A percentile compares a stretch with the other conserved stretches of the same genome.
Evolutionary conservation across 2,113 vertebrate species (phyloP).

Genomic region (Trogon melanurus): DNA sequence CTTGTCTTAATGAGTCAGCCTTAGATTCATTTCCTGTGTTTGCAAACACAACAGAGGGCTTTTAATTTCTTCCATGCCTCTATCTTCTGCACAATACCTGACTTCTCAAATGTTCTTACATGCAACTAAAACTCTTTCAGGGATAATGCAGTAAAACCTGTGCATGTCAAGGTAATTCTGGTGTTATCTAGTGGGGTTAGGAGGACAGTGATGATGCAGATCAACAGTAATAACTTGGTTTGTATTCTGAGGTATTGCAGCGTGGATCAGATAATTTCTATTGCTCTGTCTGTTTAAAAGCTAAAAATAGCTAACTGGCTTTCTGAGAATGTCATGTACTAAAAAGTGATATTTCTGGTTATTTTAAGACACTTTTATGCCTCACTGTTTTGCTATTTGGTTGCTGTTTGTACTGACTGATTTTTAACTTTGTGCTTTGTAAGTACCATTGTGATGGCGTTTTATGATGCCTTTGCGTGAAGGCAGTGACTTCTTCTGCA

Average conservation of each 20-base stretch:
- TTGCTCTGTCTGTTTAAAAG: not conserved
- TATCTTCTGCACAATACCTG: not conserved
- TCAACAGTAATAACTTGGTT: not conserved
- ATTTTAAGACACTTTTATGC: not conserved
- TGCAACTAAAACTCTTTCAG: not conserved
- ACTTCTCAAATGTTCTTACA: not conserved
- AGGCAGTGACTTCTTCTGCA: not conserved
- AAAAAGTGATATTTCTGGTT: conserved; percentile 13
- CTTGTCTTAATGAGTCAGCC: conserved; percentile 44
- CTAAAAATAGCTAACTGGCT: conserved; percentile 9
- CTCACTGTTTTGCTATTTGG: conserved; percentile 5
- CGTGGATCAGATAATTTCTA: not conserved
- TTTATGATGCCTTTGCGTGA: not conserved
- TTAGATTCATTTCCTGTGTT: conserved; percentile 57
- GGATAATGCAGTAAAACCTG: not conserved
- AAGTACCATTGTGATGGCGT: not conserved
- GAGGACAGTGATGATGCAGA: not conserved
- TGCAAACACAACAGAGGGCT: conserved; percentile 17
- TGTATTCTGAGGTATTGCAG: not conserved
- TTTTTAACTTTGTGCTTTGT: not conserved
- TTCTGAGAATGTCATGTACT: conserved; percentile 1
- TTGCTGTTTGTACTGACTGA: not conserved
- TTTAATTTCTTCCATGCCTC: conserved; percentile 52
- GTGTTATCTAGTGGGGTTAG: not conserved
- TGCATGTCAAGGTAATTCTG: not conserved